Conservation (phyloP, 2,797 vertebrate species). For the Ispidina lecontei region DNA sequence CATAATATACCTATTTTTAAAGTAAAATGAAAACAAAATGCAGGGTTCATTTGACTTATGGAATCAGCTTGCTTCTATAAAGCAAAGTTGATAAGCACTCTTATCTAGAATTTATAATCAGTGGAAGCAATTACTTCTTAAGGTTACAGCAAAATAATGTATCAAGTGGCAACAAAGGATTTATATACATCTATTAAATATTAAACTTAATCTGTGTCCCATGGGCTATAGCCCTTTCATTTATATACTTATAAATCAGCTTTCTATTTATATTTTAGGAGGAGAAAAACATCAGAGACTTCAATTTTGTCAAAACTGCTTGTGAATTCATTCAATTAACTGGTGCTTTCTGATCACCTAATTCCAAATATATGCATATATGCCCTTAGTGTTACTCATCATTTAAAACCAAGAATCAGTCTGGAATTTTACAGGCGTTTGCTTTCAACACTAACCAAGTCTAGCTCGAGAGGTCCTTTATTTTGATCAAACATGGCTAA, state of each 20-base stretch:
- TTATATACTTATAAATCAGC: not conserved
- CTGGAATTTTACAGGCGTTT: not conserved
- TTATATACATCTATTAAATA: not conserved
- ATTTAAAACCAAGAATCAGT: not conserved
- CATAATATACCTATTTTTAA: not conserved
- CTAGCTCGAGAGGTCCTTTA: not conserved
- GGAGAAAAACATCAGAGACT: not conserved
- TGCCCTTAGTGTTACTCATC: not conserved
- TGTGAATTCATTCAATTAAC: not conserved
- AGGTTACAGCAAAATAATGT: not conserved
- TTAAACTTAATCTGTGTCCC: not conserved
- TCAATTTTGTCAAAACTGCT: not conserved
- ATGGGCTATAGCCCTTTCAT: not conserved
- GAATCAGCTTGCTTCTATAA: not conserved
- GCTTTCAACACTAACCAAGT: not conserved
- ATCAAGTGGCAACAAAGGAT: not conserved
- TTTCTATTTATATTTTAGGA: not conserved
- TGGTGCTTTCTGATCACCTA: not conserved
- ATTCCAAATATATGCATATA: not conserved
- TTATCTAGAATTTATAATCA: not conserved
- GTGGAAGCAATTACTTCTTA: not conserved
- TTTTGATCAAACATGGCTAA: too few species aligned
- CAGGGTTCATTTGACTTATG: accelerated
- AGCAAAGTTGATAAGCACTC: not conserved
- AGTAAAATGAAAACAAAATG: not conserved